phyloP scores from a whole-genome alignment of 2,113 vertebrate genomes.

The Crotalus tigris region DNA sequence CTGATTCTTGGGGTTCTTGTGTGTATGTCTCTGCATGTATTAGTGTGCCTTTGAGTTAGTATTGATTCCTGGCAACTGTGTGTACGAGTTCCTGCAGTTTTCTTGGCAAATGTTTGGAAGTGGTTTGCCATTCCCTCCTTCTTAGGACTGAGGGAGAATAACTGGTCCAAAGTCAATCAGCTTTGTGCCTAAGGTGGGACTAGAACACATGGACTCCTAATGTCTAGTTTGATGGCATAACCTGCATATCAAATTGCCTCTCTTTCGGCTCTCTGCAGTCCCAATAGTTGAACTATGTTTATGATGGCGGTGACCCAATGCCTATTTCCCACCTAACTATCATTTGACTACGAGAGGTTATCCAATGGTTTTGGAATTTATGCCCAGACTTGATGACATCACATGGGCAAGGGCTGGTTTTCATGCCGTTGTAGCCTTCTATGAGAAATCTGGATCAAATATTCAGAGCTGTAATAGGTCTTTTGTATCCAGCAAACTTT shows the following conservation, averaged over 20 bases:
- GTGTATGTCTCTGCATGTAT: too few relatives aligned
- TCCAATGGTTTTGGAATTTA: neutral
- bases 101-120: neutral
- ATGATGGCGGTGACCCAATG: neutral
- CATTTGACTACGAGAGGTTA: neutral
- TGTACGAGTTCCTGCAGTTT: neutral
- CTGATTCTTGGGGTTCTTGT: neutral
- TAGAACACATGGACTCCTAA: neutral
- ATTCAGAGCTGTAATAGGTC: neutral
- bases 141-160: neutral
- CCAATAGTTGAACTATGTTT: neutral
- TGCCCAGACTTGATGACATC: neutral
- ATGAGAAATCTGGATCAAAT: neutral
- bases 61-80: neutral
- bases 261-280: neutral
- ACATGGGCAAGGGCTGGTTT: neutral
- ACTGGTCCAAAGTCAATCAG: neutral
- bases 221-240: neutral
- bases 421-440: neutral
- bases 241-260: neutral
- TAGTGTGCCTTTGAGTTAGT: neutral
- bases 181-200: neutral
- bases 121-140: neutral
- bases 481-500: neutral
- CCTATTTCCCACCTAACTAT: neutral